Evolutionary conservation across 2,888 invertebrate genomes (phyloP).

Genomic region (Drosophila paramelanica): DNA sequence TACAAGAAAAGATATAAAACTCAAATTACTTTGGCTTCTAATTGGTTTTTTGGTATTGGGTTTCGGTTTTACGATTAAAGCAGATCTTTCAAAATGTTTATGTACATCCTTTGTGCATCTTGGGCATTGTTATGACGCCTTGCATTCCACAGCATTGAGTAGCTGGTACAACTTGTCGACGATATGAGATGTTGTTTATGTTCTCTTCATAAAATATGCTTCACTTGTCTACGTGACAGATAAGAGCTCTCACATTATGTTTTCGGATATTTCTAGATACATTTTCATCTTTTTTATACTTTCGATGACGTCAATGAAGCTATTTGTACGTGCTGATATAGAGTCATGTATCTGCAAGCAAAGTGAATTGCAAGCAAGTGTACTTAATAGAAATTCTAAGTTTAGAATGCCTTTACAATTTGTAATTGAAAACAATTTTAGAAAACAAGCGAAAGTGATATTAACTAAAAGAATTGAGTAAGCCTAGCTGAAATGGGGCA

Average conservation of each 20-base stretch:
- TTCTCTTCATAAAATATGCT: constrained; percentile 33
- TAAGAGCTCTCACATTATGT: constrained; percentile 31
- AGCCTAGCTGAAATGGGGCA: neutral
- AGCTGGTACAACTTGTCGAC: constrained; percentile 39
- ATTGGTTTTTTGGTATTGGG: constrained; percentile 31
- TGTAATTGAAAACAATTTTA: neutral
- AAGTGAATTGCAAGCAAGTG: constrained; percentile 4
- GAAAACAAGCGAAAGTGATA: neutral
- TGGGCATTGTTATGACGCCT: constrained; percentile 31
- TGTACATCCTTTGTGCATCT: constrained; percentile 3
- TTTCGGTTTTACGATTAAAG: constrained; percentile 20
- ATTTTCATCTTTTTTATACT: constrained; percentile 6
- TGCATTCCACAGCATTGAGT: constrained; percentile 32
- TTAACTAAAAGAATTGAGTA: neutral
- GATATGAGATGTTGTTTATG: constrained; percentile 25
- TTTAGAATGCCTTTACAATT: neutral
- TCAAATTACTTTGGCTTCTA: constrained; percentile 40
- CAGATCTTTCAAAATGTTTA: constrained; percentile 9
- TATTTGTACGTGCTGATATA: constrained; percentile 12
- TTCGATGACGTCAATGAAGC: constrained; percentile 33
- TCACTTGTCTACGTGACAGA: constrained; percentile 42
- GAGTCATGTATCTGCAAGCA: neutral
- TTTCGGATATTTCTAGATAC: constrained; percentile 41
- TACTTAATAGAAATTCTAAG: neutral
- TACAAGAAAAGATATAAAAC: constrained; percentile 53